phyloP scores from a whole-genome alignment of 2,113 vertebrate species.

The Entosphenus tridentatus region DNA sequence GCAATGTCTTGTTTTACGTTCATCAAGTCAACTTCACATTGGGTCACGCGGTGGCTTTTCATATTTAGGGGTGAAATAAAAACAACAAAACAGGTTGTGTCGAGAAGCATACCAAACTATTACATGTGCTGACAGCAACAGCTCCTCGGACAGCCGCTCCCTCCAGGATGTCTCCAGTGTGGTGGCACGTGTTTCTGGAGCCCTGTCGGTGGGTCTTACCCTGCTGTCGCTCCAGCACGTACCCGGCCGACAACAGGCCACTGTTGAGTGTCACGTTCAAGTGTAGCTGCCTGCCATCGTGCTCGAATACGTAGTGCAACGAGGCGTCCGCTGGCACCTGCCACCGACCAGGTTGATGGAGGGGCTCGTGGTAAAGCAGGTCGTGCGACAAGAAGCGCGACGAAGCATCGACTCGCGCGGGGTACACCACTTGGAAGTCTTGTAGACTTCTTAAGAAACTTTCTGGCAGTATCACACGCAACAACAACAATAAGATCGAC shows the following conservation, averaged over 20 bases:
- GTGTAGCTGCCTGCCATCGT: constrained; percentile 28
- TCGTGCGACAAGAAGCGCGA: constrained; percentile 49
- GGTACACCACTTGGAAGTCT: constrained; percentile 39
- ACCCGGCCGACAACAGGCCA: constrained; percentile 39
- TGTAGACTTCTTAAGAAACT: constrained; percentile 25
- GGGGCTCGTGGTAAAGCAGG: constrained; percentile 24
- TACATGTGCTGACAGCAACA: constrained; percentile 56
- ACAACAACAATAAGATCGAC: too few relatives aligned
- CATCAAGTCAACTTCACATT: too few relatives aligned
- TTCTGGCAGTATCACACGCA: constrained; percentile 17
- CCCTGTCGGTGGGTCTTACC: background rate
- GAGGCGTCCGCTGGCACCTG: constrained; percentile 14
- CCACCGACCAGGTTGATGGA: constrained; percentile 28
- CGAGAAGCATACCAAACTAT: constrained; percentile 49
- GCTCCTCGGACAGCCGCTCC: constrained; percentile 17
- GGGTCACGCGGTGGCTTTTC: too few relatives aligned
- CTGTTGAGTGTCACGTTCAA: constrained; percentile 49
- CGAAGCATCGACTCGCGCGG: constrained; percentile 30
- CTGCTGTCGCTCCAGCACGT: constrained; percentile 30
- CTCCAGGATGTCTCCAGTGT: constrained; percentile 34
- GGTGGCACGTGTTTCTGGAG: constrained; percentile 33
- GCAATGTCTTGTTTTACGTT: too few relatives aligned
- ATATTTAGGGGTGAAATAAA: too few relatives aligned
- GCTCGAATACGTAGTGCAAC: constrained; percentile 45
- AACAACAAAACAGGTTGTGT: too few relatives aligned